Percentiles rank a stretch among this genome's conserved stretches.
These are phyloP conservation scores for Chrysocyon brachyurus DNA, from an alignment of 2,797 vertebrate species.

Conservation along the genomic window DNA sequence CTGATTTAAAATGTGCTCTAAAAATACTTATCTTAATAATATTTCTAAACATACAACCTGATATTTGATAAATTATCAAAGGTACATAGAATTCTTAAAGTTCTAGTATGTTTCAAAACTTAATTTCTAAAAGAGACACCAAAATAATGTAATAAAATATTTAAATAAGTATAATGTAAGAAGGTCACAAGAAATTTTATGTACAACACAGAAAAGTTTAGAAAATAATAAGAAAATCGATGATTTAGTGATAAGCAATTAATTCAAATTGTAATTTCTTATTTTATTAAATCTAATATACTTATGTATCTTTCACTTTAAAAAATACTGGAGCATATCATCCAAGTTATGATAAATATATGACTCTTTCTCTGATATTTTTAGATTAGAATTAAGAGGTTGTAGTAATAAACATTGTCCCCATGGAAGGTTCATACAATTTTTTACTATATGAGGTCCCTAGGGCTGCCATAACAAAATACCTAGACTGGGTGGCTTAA, in stretches of 20 bases:
- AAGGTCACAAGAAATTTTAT: background rate
- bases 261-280: background rate
- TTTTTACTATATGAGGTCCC: background rate
- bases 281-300: background rate
- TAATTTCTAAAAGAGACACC: background rate
- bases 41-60: background rate
- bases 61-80: background rate
- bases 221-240: background rate
- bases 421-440: background rate
- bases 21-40: conserved; percentile 24
- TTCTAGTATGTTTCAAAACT: background rate
- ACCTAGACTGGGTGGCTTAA: background rate
- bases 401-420: background rate
- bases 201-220: background rate
- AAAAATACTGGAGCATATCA: background rate
- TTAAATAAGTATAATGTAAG: background rate
- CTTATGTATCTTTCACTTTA: background rate
- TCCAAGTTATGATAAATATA: background rate
- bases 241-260: background rate
- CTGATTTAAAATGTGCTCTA: background rate
- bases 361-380: background rate
- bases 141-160: background rate
- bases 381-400: background rate
- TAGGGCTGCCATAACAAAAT: background rate
- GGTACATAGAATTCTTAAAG: background rate